Conservation (phyloP, 2,113 vertebrate genomes). For the Upupa epops region DNA sequence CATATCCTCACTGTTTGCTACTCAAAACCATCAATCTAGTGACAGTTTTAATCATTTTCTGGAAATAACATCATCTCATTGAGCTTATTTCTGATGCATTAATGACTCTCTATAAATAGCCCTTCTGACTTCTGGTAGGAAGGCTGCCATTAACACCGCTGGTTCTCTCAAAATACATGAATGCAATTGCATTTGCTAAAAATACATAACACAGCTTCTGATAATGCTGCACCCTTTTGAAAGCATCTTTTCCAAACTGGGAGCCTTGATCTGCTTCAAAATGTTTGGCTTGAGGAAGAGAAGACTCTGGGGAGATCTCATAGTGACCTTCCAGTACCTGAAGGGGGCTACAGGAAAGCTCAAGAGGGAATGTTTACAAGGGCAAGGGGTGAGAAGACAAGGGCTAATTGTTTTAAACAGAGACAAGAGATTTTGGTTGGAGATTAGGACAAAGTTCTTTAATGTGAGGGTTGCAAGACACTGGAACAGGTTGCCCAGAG, state of each 20-base stretch:
- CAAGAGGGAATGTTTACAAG: too few species aligned
- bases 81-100: conserved; percentile 57
- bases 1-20: conserved; percentile 51
- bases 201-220: background rate
- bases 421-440: too few species aligned
- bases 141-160: conserved; percentile 14
- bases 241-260: conserved; percentile 37
- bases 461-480: too few species aligned
- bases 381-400: too few species aligned
- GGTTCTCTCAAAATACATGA: conserved; percentile 38
- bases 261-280: conserved; percentile 49
- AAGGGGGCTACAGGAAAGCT: too few species aligned
- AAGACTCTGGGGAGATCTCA: too few species aligned
- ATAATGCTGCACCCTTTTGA: conserved; percentile 11
- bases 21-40: conserved; percentile 52
- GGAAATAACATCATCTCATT: conserved; percentile 70
- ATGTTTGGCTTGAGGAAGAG: background rate
- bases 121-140: conserved; percentile 46
- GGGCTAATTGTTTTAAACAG: too few species aligned
- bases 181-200: background rate
- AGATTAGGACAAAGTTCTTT: too few species aligned
- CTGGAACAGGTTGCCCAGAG: too few species aligned
- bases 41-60: conserved; percentile 70
- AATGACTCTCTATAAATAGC: conserved; percentile 66
- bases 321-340: too few species aligned